Base-by-base conservation (phyloP, 2,888 invertebrate species). In the Aelia acuminata region DNA sequence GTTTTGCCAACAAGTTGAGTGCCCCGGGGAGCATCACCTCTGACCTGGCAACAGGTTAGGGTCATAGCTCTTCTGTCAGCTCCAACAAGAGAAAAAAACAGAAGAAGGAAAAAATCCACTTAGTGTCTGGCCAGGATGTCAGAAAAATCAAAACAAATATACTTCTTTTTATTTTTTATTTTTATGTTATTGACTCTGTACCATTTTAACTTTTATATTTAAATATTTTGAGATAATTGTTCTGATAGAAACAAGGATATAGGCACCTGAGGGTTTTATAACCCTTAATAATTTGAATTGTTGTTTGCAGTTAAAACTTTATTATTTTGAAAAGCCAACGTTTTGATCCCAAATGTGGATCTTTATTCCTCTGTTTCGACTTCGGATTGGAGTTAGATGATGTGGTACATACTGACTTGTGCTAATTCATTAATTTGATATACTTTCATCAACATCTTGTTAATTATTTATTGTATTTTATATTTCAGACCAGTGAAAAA, bases 301-400 rank as follows among this genome's bases (percentile, higher is more conserved):
- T n/a, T n/a, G n/a, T n/a, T n/a, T n/a, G n/a, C n/a, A n/a, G n/a
- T n/a, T n/a, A n/a, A n/a, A n/a, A n/a, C n/a, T n/a, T n/a, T n/a
- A n/a, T n/a, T n/a, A n/a, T n/a, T n/a, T n/a, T n/a, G n/a, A n/a
- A n/a, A n/a, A n/a, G n/a, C n/a, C n/a, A n/a, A n/a, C n/a, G n/a
- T n/a, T n/a, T n/a, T n/a, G n/a, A n/a, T n/a, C n/a, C n/a, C n/a
- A n/a, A n/a, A n/a, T n/a, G n/a, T n/a, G n/a, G n/a, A n/a, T n/a
- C n/a, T n/a, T n/a, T n/a, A n/a, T n/a, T n/a, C n/a, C n/a, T n/a
- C 13, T 99, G 99, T 92, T 99, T 99, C 93, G 96, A 97, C 91
- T 99, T 97, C 93, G 99, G 99, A 0, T 93, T 99, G 90, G 99
- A 99, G 93, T 93, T 99, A 88, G 99, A 99, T 94, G 99, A 99